A percentile compares a stretch with the other conserved stretches of the same genome.
Evolutionary conservation across 2,113 vertebrate species (phyloP).

Genomic region (Eurypyga helias): DNA sequence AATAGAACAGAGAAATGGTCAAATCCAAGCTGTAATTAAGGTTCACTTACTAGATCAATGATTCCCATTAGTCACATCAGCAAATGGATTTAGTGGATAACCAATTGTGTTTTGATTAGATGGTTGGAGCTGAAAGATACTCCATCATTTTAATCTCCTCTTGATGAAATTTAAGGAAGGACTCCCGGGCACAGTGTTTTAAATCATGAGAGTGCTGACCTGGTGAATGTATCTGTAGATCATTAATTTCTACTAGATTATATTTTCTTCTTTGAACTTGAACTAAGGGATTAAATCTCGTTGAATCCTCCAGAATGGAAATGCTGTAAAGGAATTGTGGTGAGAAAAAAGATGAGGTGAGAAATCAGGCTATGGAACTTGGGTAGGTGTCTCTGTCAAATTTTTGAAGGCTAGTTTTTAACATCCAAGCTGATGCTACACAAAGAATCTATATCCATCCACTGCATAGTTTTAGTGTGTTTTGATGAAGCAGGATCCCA

Average conservation of each 20-base stretch:
- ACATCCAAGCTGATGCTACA: neutral
- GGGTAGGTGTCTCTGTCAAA: neutral
- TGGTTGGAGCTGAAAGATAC: neutral
- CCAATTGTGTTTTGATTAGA: neutral
- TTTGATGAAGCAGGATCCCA: neutral
- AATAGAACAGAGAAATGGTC: neutral
- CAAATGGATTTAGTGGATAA: neutral
- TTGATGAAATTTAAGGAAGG: neutral
- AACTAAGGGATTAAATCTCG: neutral
- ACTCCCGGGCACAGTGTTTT: neutral
- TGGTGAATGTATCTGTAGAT: neutral
- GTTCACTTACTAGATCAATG: neutral
- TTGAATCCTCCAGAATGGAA: neutral
- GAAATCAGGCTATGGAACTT: neutral
- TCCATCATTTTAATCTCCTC: neutral
- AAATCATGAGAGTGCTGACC: neutral
- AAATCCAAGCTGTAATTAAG: slow-evolving; percentile 19
- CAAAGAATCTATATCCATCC: neutral
- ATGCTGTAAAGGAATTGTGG: neutral
- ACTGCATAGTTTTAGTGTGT: neutral
- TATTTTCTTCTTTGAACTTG: neutral
- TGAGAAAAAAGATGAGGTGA: too few species aligned
- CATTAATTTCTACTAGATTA: neutral
- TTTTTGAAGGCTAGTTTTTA: neutral
- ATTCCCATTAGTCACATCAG: slow-evolving; percentile 4